phyloP scores from a whole-genome alignment of 2,113 vertebrate species.

The Nothoprocta pentlandii region DNA sequence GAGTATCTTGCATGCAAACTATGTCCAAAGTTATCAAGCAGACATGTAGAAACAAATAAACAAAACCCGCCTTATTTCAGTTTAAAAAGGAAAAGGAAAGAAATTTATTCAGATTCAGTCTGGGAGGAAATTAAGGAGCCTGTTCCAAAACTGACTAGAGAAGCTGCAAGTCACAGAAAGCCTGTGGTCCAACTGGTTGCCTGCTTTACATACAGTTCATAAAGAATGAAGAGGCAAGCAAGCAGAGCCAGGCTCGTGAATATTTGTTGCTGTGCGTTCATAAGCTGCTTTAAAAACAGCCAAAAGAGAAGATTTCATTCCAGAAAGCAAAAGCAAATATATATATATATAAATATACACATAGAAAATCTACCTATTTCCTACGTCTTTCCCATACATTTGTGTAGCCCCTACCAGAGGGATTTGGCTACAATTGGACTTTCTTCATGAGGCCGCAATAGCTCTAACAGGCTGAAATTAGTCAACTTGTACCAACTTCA shows the following conservation, averaged over 20 bases:
- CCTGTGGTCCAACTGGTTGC: background rate
- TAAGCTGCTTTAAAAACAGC: background rate
- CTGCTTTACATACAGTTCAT: background rate
- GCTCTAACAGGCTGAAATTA: background rate
- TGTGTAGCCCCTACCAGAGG: background rate
- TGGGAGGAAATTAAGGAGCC: background rate
- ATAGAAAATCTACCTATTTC: background rate
- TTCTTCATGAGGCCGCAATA: background rate
- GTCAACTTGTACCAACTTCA: constrained; percentile 1
- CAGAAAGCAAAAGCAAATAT: background rate
- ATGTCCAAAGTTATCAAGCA: background rate
- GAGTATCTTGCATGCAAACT: background rate
- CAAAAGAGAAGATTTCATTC: background rate
- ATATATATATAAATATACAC: no score
- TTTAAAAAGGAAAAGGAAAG: background rate
- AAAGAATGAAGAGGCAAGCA: background rate
- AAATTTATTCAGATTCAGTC: background rate
- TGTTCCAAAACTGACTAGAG: background rate
- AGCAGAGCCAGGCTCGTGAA: background rate
- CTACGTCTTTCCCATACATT: background rate
- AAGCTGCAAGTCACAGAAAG: background rate
- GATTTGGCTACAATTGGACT: background rate
- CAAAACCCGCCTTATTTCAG: background rate
- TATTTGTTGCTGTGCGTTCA: background rate
- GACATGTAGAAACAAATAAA: background rate